phyloP scores from a whole-genome alignment of 2,888 invertebrate genomes.

The Cacoxenus indagator region DNA sequence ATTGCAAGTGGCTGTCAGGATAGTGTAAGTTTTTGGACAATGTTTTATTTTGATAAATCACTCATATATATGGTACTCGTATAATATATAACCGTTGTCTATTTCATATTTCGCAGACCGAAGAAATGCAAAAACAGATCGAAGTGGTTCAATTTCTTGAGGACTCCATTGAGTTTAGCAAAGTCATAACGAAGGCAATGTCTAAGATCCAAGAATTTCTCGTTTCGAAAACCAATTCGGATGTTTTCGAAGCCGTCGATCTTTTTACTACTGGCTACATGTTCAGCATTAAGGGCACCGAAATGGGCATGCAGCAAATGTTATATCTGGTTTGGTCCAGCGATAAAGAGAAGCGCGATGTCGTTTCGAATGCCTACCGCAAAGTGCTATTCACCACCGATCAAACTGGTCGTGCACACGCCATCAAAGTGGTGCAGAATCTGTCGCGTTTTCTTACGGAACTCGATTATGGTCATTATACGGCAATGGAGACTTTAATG shows the following conservation, averaged over 20 bases:
- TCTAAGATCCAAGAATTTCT: conserved; percentile 81
- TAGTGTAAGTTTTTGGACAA: conserved; percentile 62
- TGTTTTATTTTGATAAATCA: background rate
- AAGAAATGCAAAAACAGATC: conserved; percentile 75
- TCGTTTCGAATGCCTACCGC: conserved; percentile 83
- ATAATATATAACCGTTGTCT: no score
- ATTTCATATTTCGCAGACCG: conserved; percentile 59
- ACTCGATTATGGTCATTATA: conserved; percentile 74
- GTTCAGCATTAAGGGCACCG: conserved; percentile 82
- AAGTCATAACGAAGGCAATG: conserved; percentile 69
- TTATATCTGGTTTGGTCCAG: conserved; percentile 83
- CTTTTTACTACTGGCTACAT: conserved; percentile 87
- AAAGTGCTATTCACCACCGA: conserved; percentile 69
- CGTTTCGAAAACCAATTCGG: conserved; percentile 80
- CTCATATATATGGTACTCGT: no score
- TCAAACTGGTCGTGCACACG: conserved; percentile 71
- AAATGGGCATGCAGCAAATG: conserved; percentile 82
- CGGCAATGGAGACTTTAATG: conserved; percentile 76
- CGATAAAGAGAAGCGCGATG: conserved; percentile 82
- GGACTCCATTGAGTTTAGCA: conserved; percentile 74
- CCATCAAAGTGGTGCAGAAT: conserved; percentile 74
- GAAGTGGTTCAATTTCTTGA: conserved; percentile 80
- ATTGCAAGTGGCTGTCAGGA: conserved; percentile 64
- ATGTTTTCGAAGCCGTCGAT: conserved; percentile 89
- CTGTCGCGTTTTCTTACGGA: conserved; percentile 73